phyloP scores from a whole-genome alignment of 2,113 vertebrate species.

The Scomber colias region DNA sequence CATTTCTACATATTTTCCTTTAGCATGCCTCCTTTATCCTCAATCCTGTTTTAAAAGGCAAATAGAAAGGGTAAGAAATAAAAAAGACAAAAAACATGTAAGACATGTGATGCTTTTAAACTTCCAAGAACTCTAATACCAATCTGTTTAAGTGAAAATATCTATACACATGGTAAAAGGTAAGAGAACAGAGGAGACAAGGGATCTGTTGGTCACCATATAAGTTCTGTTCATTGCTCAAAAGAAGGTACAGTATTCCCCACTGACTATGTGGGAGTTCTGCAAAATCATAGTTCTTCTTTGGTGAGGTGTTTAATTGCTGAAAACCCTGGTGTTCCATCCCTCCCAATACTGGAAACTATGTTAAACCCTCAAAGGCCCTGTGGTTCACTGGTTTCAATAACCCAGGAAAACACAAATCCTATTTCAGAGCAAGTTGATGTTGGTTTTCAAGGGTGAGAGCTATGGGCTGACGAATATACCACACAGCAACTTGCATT shows the following conservation, averaged over 20 bases:
- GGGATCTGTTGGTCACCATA: conserved; percentile 18
- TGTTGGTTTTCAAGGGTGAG: conserved; percentile 55
- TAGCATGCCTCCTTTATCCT: neutral
- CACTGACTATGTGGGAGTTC: conserved; percentile 39
- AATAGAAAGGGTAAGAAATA: neutral
- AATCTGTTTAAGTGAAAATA: conserved; percentile 11
- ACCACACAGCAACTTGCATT: conserved; percentile 10
- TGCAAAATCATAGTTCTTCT: conserved; percentile 29
- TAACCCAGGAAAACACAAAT: conserved; percentile 63
- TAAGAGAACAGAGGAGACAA: neutral
- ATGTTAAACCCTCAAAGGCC: conserved; percentile 55
- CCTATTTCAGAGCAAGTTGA: conserved; percentile 55
- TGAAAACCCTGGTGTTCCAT: conserved; percentile 39
- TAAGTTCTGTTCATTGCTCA: conserved; percentile 33
- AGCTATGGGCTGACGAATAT: conserved; percentile 36
- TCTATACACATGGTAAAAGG: neutral
- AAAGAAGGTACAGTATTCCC: conserved; percentile 40
- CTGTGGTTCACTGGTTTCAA: conserved; percentile 66
- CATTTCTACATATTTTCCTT: neutral
- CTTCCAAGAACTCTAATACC: neutral
- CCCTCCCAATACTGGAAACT: conserved; percentile 59
- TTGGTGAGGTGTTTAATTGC: conserved; percentile 60
- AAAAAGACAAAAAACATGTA: neutral
- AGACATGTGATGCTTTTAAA: neutral
- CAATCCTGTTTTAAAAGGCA: conserved; percentile 1